Percentiles rank a stretch among this genome's conserved stretches.
Conservation (phyloP, 2,113 vertebrate species). For the Paedocypris sp. region DNA sequence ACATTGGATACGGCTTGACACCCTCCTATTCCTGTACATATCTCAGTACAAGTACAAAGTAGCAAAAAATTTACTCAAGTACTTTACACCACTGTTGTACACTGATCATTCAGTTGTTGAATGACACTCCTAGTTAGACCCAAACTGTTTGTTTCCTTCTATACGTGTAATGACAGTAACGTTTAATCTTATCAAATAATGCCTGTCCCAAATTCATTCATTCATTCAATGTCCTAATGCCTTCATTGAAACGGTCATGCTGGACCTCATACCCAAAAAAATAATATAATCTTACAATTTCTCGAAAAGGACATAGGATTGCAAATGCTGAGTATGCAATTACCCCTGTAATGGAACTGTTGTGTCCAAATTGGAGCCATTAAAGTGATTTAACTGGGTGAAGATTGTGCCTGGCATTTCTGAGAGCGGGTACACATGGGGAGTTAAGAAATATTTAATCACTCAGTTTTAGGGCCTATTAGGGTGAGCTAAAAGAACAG, state of each 20-base stretch:
- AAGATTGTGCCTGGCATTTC: constrained; percentile 72
- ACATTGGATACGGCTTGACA: too few relatives aligned
- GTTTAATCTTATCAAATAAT: too few relatives aligned
- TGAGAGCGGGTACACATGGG: constrained; percentile 66
- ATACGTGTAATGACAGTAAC: too few relatives aligned
- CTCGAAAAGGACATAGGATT: constrained; percentile 68
- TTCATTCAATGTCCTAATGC: neutral
- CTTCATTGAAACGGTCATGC: neutral
- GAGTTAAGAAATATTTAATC: constrained; percentile 66
- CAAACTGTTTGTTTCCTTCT: too few relatives aligned
- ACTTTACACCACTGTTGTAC: too few relatives aligned
- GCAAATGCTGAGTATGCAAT: constrained; percentile 74
- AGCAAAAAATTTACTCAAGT: too few relatives aligned
- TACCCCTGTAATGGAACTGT: constrained; percentile 69
- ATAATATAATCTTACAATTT: constrained; percentile 58
- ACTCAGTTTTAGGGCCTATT: constrained; percentile 59
- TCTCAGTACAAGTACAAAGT: too few relatives aligned
- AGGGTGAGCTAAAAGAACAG: constrained; percentile 53
- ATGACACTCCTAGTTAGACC: too few relatives aligned
- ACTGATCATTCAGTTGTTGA: too few relatives aligned
- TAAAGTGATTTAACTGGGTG: constrained; percentile 72
- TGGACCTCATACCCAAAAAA: constrained; percentile 11
- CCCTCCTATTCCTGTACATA: too few relatives aligned
- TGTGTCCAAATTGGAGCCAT: constrained; percentile 73
- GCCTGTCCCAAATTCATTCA: too few relatives aligned